Percentiles rank a stretch among this genome's conserved stretches.
These are phyloP conservation scores for Teleogryllus occipitalis DNA, from an alignment of 1,140 invertebrate species.

Conservation along the genomic window DNA sequence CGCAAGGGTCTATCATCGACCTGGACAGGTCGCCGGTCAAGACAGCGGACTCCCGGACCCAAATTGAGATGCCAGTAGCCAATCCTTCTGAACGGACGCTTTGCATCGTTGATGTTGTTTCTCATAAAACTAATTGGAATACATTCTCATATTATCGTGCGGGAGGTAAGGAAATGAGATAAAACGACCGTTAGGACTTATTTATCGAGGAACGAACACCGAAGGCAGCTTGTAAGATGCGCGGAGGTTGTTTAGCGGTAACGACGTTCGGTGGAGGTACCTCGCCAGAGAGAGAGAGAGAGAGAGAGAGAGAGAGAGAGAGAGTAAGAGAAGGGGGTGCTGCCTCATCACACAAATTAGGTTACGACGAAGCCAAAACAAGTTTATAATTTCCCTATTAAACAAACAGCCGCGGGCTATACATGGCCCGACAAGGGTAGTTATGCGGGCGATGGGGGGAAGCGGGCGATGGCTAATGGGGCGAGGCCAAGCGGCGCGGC, in stretches of 20 bases:
- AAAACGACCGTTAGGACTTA: conserved; percentile 1
- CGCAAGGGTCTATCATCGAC: background rate
- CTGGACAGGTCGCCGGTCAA: background rate
- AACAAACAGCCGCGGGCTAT: background rate
- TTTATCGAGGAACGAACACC: background rate
- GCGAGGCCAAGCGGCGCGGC: background rate
- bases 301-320: background rate
- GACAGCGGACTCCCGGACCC: background rate
- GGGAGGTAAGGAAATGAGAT: background rate
- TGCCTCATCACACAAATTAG: conserved; percentile 1
- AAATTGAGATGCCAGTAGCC: background rate
- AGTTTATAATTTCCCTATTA: conserved; percentile 1
- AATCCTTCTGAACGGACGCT: background rate
- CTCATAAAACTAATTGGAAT: background rate
- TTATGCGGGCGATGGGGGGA: background rate
- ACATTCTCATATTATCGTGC: background rate
- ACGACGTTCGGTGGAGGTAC: background rate
- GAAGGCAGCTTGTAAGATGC: background rate
- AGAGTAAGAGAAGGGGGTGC: background rate
- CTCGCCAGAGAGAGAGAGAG: background rate
- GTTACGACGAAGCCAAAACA: conserved; percentile 1
- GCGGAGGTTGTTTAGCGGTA: background rate
- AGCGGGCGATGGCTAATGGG: background rate
- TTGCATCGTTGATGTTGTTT: background rate
- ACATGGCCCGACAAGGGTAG: background rate